Evolutionary conservation across 2,797 vertebrate species (phyloP).

Genomic region (Galagoides demidoff): DNA sequence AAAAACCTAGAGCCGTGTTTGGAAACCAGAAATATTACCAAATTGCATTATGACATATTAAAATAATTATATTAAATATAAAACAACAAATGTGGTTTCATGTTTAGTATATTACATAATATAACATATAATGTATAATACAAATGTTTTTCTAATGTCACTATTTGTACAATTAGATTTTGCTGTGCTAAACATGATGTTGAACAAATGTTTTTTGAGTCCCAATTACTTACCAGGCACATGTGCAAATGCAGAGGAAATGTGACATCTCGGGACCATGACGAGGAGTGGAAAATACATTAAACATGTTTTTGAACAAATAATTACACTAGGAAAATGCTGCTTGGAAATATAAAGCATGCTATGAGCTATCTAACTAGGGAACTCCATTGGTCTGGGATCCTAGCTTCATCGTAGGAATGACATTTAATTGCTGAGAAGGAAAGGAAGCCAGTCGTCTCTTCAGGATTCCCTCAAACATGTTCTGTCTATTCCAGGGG

Average conservation of each 20-base stretch:
- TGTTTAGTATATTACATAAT: conserved; percentile 26
- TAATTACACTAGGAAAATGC: neutral
- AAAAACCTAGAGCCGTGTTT: neutral
- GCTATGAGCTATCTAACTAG: neutral
- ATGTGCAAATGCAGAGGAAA: neutral
- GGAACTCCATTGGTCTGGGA: neutral
- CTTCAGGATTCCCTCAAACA: neutral
- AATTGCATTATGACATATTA: conserved; percentile 8
- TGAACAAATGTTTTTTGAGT: neutral
- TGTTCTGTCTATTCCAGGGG: neutral
- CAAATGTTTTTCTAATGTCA: neutral
- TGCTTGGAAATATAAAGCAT: neutral
- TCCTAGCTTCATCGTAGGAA: neutral
- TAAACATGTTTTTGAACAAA: neutral
- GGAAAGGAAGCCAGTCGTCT: neutral
- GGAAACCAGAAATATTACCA: neutral
- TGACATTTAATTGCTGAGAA: neutral
- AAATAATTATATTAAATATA: neutral
- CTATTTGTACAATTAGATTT: neutral
- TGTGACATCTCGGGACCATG: neutral
- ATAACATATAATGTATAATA: neutral
- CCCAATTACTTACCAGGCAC: neutral
- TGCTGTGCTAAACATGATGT: neutral
- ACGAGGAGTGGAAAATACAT: neutral
- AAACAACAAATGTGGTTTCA: neutral